Base-by-base conservation (phyloP, 2,113 vertebrate species). In the Apodemus speciosus region DNA sequence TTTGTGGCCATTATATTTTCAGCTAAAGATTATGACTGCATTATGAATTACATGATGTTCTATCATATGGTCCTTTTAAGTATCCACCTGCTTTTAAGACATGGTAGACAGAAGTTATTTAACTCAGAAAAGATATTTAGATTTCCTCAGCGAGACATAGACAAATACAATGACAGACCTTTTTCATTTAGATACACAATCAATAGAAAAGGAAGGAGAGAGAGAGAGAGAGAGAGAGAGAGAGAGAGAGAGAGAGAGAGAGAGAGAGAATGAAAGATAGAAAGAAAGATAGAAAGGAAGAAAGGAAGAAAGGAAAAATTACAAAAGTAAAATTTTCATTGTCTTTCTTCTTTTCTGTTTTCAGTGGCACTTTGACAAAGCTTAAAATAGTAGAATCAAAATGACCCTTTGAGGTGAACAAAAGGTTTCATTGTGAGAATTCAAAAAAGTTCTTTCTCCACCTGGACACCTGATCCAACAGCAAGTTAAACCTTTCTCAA, bases 401-500 rank as follows among this genome's bases (percentile, higher is more conserved):
- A 3, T 94, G 64, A 86, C 49, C 81, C 85, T 73, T 92, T 46
- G 2, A 83, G 2, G 4, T n/a, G 49, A 93, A 95, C 18, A 80
- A 76, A 95, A 58, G 2, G 21, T 81, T 94, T 94, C 93, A 92
- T 8, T 40, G 80, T 25, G 21, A 3, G 77, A 23, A 96, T 90
- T 91, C 97, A 97, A 95, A 38, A 53, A 91, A 68, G 73, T 53
- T 8, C 35, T 38, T 81, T 53, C 56, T 94, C 83, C 49, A n/a
- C 58, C 62, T 88, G 51, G 40, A 95, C 25, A 95, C 53, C 66
- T 32, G 79, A 58, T 64, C 32, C 84, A 72, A 86, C 11, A 87
- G 35, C 90, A 64, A 90, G 93, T 51, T 89, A 96, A 91, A 11
- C 20, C 89, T 96, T 97, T 93, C 86, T 96, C 88, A 93, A 96